A percentile compares a stretch with the other conserved stretches of the same genome.
Evolutionary conservation across 2,113 vertebrate species (phyloP).

Genomic region (Pelobates fuscus): DNA sequence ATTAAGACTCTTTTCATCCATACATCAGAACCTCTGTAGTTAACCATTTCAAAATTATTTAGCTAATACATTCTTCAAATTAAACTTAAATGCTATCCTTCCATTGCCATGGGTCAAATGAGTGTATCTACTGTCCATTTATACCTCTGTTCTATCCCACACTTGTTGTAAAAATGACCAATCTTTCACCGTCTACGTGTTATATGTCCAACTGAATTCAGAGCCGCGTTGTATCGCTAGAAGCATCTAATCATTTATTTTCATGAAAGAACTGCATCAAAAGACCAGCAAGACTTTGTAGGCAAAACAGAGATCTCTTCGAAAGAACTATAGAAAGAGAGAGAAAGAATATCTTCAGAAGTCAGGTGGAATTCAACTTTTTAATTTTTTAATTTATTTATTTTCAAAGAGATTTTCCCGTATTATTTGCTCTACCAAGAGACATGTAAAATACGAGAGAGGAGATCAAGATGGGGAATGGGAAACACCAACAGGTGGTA

Average conservation of each 20-base stretch:
- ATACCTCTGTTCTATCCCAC: no score
- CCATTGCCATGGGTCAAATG: no score
- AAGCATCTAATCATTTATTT: background rate
- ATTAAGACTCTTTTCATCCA: no score
- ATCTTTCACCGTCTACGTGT: background rate
- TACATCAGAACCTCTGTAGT: no score
- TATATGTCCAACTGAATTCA: background rate
- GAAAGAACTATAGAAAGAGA: conserved; percentile 1
- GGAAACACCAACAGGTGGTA: background rate
- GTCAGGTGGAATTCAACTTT: background rate
- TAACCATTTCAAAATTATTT: no score
- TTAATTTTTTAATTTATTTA: background rate
- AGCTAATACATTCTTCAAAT: no score
- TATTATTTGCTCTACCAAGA: background rate
- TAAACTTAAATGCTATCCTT: no score
- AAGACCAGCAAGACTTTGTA: background rate
- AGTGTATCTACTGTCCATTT: no score
- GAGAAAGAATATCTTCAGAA: background rate
- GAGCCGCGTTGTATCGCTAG: background rate
- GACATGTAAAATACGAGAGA: background rate
- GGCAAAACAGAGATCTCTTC: background rate
- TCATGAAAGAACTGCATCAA: conserved; percentile 24
- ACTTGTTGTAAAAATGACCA: no score
- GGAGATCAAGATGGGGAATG: background rate
- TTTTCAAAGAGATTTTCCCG: conserved; percentile 13